Conservation (phyloP, 2,113 vertebrate species). For the Myotis davidii region DNA sequence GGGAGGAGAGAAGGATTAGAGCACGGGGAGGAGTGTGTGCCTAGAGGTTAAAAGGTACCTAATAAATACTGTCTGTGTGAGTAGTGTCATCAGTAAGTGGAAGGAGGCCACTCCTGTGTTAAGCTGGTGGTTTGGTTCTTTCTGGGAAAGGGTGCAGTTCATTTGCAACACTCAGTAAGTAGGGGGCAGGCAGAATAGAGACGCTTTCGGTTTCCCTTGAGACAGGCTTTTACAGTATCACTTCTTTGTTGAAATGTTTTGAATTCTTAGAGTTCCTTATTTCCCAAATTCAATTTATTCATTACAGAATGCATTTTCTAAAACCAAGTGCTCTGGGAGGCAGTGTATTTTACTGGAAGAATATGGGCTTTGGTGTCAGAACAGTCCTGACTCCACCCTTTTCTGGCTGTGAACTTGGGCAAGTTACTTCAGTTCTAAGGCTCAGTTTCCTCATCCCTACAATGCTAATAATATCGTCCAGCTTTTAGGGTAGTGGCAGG, state of each 20-base stretch:
- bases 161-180: neutral
- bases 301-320: neutral
- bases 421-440: neutral
- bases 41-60: neutral
- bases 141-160: neutral
- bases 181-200: neutral
- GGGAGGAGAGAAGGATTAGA: neutral
- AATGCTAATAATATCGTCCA: neutral
- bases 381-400: neutral
- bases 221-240: neutral
- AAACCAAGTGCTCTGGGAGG: neutral
- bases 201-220: neutral
- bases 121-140: neutral
- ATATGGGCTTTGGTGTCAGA: neutral
- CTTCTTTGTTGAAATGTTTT: neutral
- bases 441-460: neutral
- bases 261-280: neutral
- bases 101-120: neutral
- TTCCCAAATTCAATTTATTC: neutral
- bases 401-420: neutral
- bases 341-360: neutral
- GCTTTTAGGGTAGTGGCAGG: neutral
- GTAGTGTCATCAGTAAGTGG: neutral
- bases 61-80: neutral
- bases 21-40: neutral